These are phyloP conservation scores for Schizotus pectinicornis DNA, from an alignment of 2,888 invertebrate genomes.

Conservation along the genomic window DNA sequence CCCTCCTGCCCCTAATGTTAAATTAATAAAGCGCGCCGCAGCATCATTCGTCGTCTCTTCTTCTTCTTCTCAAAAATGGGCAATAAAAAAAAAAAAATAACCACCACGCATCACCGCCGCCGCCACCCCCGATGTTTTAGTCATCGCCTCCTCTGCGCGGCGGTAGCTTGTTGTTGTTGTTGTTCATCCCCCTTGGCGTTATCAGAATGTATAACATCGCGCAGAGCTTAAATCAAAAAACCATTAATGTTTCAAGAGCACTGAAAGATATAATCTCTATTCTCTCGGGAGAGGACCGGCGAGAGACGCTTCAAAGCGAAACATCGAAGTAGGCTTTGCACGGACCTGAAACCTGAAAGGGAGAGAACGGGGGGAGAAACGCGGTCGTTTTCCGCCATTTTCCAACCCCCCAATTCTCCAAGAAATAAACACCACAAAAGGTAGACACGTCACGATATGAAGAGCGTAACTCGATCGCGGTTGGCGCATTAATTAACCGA, in stretches of 20 bases:
- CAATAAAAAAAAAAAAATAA: constrained; percentile 11
- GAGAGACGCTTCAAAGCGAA: constrained; percentile 28
- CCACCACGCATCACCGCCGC: constrained; percentile 1
- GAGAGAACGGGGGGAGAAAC: not conserved
- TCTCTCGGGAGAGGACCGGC: constrained; percentile 39
- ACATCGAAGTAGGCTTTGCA: constrained; percentile 26
- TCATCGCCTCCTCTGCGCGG: constrained; percentile 6
- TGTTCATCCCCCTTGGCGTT: constrained; percentile 26
- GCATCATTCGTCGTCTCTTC: too few relatives aligned
- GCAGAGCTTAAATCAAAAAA: constrained; percentile 49
- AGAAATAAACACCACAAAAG: constrained; percentile 32
- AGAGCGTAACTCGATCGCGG: too few relatives aligned
- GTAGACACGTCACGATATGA: too few relatives aligned
- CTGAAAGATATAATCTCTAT: constrained; percentile 45
- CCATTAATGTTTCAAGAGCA: too few relatives aligned
- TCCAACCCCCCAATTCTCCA: too few relatives aligned
- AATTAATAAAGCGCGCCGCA: constrained; percentile 9
- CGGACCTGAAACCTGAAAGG: too few relatives aligned
- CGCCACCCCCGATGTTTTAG: constrained; percentile 9
- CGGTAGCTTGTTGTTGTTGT: constrained; percentile 21
- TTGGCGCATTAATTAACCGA: too few relatives aligned
- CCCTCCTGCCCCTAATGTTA: constrained; percentile 8
- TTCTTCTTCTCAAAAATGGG: not conserved
- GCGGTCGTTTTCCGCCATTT: not conserved
- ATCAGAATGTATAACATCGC: constrained; percentile 51